Conservation (phyloP, 2,888 invertebrate species). For the Eueremaeus valkanovi region DNA sequence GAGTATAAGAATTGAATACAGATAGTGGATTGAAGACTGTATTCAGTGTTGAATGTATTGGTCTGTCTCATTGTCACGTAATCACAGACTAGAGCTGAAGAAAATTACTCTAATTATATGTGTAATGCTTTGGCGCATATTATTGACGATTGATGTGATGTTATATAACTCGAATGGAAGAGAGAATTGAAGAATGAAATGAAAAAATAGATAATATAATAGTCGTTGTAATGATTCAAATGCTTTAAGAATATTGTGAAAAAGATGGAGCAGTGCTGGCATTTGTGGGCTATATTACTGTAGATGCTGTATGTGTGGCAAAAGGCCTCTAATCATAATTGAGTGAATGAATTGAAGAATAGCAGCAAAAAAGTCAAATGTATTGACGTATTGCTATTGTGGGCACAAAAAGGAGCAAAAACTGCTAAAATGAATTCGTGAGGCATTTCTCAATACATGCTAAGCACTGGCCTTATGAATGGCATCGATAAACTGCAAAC, state of each 20-base stretch:
- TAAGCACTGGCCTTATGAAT: background rate
- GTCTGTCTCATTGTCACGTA: background rate
- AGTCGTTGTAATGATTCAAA: background rate
- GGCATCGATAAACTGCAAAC: background rate
- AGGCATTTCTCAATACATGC: constrained; percentile 7
- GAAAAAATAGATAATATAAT: background rate
- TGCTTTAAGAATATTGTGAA: background rate
- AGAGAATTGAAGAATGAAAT: background rate
- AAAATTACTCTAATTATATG: constrained; percentile 30
- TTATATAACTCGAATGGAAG: background rate
- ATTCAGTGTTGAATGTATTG: background rate
- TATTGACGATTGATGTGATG: constrained; percentile 24
- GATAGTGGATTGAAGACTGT: background rate
- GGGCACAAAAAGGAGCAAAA: background rate
- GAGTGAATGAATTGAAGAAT: background rate
- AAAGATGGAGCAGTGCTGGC: too few relatives aligned
- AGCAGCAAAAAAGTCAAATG: background rate
- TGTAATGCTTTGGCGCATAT: constrained; percentile 3
- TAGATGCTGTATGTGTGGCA: background rate
- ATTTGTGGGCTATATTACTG: background rate
- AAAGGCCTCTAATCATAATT: constrained; percentile 14
- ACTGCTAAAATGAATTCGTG: constrained; percentile 23
- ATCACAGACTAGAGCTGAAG: constrained; percentile 2
- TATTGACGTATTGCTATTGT: constrained; percentile 25
- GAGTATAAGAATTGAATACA: too few relatives aligned